Base-by-base conservation (phyloP, 2,888 invertebrate genomes). In the Drosophila tanythrix region DNA sequence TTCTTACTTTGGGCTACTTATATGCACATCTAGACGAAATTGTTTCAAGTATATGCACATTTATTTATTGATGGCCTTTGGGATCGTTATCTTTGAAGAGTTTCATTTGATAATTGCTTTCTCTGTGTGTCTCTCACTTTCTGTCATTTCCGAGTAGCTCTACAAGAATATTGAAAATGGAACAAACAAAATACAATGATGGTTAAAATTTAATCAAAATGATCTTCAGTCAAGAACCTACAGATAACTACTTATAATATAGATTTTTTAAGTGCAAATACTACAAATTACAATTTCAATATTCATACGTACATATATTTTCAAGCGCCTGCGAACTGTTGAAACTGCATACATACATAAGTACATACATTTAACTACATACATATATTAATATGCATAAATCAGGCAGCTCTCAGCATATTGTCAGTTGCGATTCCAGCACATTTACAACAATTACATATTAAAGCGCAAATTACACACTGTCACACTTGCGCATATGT, bases 401-500 rank as follows among this genome's bases (percentile, higher is more conserved):
- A 70, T 81, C 73, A 79, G 69, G n/a, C 31, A 35, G 61, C 67
- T 62, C 51, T 70, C 65, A 70, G 56, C 79, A 81, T 81, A 80
- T 79, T 72, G 72, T 68, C 64, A 56, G 53, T 31, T n/a, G 57
- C 51, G 66, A 52, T 57, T 33, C 51, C 52, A 62, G 13, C 52
- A 62, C 75, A 68, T 77, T 72, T 72, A 61, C 67, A 67, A 55
- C 62, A 52, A 50, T 50, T 48, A 63, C 55, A n/a, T 62, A 40
- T 59, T 55, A 52, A 58, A 70, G 40, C 3, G 38, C 52, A 38
- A 18, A 38, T 55, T 55, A 38, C 50, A 50, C 31, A 43, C 21
- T 31, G 21, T 33, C 40, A 67, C 21, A 29, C 60, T 25, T 33
- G 58, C 35, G n/a, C 58, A 48, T 40, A 62, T 56, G 29, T 31